Conservation (phyloP, 2,888 invertebrate species). For the Loripinus fragilis region DNA sequence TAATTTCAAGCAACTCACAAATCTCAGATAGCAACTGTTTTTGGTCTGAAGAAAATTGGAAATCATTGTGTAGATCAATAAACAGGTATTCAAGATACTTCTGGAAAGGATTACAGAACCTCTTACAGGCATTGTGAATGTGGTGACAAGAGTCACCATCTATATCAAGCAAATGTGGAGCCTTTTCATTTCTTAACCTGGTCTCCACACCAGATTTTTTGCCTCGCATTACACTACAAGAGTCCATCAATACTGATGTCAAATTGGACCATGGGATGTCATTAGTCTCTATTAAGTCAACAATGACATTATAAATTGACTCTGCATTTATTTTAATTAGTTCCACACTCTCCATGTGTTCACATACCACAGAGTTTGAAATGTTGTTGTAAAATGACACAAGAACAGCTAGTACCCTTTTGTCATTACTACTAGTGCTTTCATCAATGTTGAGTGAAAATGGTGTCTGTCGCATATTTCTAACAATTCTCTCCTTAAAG, state of each 20-base stretch:
- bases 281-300: constrained; percentile 41
- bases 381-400: constrained; percentile 32
- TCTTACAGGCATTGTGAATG: constrained; percentile 62
- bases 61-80: constrained; percentile 15
- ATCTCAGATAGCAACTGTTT: constrained; percentile 57
- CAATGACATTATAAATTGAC: constrained; percentile 1
- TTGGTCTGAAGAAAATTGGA: constrained; percentile 39
- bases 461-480: constrained; percentile 9
- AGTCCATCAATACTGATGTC: constrained; percentile 62
- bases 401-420: constrained; percentile 46
- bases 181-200: constrained; percentile 43
- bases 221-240: constrained; percentile 65
- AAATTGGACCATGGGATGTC: constrained; percentile 63
- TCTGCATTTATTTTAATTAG: constrained; percentile 41
- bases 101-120: constrained; percentile 56
- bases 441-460: constrained; percentile 59
- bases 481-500: background rate
- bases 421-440: constrained; percentile 47
- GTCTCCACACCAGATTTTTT: constrained; percentile 62
- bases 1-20: constrained; percentile 31
- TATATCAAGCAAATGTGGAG: constrained; percentile 64
- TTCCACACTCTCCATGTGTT: constrained; percentile 48
- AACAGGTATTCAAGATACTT: constrained; percentile 49
- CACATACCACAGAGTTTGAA: constrained; percentile 33
- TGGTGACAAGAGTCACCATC: constrained; percentile 69